phyloP scores from a whole-genome alignment of 2,797 vertebrate species.

The Gadopsis bispinosus region DNA sequence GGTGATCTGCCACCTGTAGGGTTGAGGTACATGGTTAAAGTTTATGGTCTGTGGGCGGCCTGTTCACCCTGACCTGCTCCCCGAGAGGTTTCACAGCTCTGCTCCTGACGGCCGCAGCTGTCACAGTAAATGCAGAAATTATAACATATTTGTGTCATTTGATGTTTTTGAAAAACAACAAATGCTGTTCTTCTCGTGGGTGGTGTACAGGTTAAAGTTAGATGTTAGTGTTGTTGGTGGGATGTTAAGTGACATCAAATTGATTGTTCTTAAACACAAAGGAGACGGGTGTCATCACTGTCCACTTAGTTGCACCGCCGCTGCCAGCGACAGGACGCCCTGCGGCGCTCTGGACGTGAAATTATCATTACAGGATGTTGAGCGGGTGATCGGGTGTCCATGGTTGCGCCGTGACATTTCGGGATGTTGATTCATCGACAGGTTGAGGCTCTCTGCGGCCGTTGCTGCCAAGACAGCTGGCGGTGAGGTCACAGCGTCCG shows the following conservation, averaged over 20 bases:
- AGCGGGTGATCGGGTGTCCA: conserved; percentile 30
- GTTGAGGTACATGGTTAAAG: background rate
- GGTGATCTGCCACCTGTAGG: background rate
- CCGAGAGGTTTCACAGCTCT: no score
- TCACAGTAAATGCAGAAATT: background rate
- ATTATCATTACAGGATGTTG: conserved; percentile 46
- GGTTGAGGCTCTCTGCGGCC: conserved; percentile 11
- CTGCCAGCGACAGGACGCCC: background rate
- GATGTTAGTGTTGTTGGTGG: background rate
- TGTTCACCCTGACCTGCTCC: no score
- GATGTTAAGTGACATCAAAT: background rate
- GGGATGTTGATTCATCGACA: conserved; percentile 28
- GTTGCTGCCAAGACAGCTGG: conserved; percentile 35
- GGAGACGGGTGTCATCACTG: background rate
- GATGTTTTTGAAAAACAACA: background rate
- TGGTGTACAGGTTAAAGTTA: background rate
- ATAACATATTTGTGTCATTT: background rate
- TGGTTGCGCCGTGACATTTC: conserved; percentile 56
- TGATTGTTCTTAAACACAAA: background rate
- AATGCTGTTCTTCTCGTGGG: background rate
- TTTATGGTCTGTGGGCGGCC: background rate
- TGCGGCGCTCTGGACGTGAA: conserved; percentile 30
- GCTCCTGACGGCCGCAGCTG: no score
- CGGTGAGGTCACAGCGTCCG: conserved; percentile 29
- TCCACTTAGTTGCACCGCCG: background rate